Evolutionary conservation across 2,113 vertebrate genomes (phyloP).

Genomic region (Chamaetylas fuelleborni): DNA sequence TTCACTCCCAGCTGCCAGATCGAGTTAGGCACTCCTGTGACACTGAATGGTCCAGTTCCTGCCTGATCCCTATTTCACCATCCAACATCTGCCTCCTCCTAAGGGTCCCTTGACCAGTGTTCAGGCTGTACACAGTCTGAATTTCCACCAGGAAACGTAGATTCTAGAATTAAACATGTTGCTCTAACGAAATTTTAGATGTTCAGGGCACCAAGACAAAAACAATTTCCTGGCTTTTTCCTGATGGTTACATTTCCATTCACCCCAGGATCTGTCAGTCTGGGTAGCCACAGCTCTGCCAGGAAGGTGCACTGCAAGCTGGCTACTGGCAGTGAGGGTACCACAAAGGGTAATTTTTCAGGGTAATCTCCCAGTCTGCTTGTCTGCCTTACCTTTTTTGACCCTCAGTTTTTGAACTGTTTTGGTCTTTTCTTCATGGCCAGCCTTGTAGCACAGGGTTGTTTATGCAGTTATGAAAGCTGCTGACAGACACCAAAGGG

Average conservation of each 20-base stretch:
- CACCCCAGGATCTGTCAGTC: background rate
- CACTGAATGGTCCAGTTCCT: background rate
- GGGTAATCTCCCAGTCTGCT: background rate
- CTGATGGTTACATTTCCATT: background rate
- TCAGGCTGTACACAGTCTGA: background rate
- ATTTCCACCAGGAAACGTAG: background rate
- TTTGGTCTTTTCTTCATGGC: background rate
- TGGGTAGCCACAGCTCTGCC: background rate
- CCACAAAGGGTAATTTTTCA: background rate
- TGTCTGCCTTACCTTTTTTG: background rate
- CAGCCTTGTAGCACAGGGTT: background rate
- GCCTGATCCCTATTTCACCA: background rate
- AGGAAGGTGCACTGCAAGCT: background rate
- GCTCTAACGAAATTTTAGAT: background rate
- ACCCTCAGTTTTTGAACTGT: rapidly evolving
- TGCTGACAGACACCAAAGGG: background rate
- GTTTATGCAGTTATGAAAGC: background rate
- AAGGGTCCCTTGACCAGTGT: background rate
- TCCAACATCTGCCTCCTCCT: background rate
- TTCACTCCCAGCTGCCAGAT: background rate
- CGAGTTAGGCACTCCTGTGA: background rate
- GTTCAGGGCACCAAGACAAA: background rate
- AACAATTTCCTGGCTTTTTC: background rate
- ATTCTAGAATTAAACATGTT: background rate
- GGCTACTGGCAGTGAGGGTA: background rate